These are phyloP conservation scores for Rhyacophila brunnea DNA, from an alignment of 1,140 invertebrate genomes.

Conservation along the genomic window DNA sequence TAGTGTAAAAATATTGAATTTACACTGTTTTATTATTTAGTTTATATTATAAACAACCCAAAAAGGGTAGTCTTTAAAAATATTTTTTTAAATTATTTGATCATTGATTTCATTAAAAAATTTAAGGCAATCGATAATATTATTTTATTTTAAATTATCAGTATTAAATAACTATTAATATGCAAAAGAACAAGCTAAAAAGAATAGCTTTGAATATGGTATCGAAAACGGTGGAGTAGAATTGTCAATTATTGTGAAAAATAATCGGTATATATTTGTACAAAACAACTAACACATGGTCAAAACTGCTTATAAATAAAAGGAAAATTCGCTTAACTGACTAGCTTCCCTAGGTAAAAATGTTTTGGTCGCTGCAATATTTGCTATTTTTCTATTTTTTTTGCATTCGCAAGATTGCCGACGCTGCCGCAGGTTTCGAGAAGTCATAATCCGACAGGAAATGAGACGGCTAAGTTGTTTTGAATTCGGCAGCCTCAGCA, in stretches of 20 bases:
- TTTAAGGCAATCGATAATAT: background rate
- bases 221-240: background rate
- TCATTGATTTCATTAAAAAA: too few relatives aligned
- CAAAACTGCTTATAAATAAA: conserved; percentile 30
- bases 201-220: conserved; percentile 1
- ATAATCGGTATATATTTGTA: conserved; percentile 7
- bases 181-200: background rate
- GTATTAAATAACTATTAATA: background rate
- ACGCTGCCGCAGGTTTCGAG: too few relatives aligned
- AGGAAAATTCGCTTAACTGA: conserved; percentile 36
- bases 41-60: too few relatives aligned
- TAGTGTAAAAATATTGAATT: too few relatives aligned
- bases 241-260: background rate
- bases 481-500: background rate
- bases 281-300: background rate
- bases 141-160: background rate
- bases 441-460: too few relatives aligned
- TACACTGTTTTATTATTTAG: too few relatives aligned
- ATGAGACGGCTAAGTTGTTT: background rate
- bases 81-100: too few relatives aligned
- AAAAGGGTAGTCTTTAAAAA: too few relatives aligned
- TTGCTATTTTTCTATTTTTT: conserved; percentile 16
- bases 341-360: conserved; percentile 37
- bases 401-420: background rate
- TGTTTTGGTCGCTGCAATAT: conserved; percentile 34